A percentile compares a stretch with the other conserved stretches of the same genome.
Evolutionary conservation across 2,797 vertebrate species (phyloP).

Genomic region (Microcaecilia unicolor): DNA sequence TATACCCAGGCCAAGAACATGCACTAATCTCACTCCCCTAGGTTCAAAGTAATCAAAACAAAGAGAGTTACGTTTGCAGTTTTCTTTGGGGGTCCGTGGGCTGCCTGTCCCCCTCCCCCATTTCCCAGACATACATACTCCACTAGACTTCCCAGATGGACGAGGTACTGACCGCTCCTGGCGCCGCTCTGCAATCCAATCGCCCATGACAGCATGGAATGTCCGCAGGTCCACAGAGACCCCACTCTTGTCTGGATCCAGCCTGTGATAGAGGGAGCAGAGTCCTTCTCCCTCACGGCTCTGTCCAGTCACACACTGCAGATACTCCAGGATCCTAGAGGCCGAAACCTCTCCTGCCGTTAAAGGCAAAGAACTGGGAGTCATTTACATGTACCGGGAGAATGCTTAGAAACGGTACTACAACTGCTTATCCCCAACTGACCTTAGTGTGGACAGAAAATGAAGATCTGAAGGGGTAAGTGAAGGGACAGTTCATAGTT

Average conservation of each 20-base stretch:
- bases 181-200: conserved; percentile 45
- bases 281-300: conserved; percentile 33
- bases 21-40: too few relatives aligned
- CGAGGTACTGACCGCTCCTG: conserved; percentile 37
- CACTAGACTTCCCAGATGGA: too few relatives aligned
- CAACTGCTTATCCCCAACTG: background rate
- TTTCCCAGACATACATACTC: too few relatives aligned
- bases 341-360: conserved; percentile 38
- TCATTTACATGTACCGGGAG: background rate
- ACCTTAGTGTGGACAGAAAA: background rate
- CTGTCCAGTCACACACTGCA: conserved; percentile 43
- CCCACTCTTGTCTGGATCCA: conserved; percentile 37
- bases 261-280: conserved; percentile 24
- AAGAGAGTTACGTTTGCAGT: background rate
- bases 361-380: too few relatives aligned
- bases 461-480: background rate
- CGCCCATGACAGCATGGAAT: conserved; percentile 38
- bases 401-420: background rate
- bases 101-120: background rate
- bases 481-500: background rate
- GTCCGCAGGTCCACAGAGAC: conserved; percentile 33
- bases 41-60: too few relatives aligned
- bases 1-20: too few relatives aligned
- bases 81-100: too few relatives aligned
- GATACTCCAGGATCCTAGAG: conserved; percentile 33